Evolutionary conservation across 1,140 invertebrate species (phyloP).

Genomic region (Tigriopus japonicus): DNA sequence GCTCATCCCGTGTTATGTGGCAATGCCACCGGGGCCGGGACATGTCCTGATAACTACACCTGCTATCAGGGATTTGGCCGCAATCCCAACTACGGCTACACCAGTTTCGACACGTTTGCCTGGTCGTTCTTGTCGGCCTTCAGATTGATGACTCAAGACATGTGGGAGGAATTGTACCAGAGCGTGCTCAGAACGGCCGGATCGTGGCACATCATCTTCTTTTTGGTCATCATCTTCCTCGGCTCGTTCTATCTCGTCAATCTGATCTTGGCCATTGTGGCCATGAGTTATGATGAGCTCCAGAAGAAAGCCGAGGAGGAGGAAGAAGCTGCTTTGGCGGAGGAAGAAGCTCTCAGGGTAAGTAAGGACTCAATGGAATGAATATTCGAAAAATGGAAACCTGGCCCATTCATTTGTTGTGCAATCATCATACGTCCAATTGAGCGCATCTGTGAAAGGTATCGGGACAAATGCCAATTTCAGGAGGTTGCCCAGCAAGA

Average conservation of each 20-base stretch:
- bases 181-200: slow-evolving; percentile 72
- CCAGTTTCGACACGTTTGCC: slow-evolving; percentile 92
- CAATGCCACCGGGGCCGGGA: slow-evolving; percentile 69
- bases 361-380: neutral
- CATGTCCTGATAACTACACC: slow-evolving; percentile 60
- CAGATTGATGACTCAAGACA: slow-evolving; percentile 94
- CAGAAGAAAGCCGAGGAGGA: slow-evolving; percentile 96
- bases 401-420: too few relatives aligned
- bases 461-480: too few relatives aligned
- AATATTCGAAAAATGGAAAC: too few relatives aligned
- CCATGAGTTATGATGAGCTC: slow-evolving; percentile 96
- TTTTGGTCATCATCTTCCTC: slow-evolving; percentile 93
- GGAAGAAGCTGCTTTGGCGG: slow-evolving; percentile 49
- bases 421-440: too few relatives aligned
- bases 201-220: slow-evolving; percentile 92
- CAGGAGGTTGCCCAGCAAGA: too few relatives aligned
- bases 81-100: slow-evolving; percentile 93
- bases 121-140: slow-evolving; percentile 92
- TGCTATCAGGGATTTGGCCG: slow-evolving; percentile 67
- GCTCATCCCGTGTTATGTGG: slow-evolving; percentile 40
- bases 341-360: slow-evolving; percentile 63
- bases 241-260: slow-evolving; percentile 97
- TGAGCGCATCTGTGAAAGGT: too few relatives aligned
- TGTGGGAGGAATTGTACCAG: slow-evolving; percentile 95
- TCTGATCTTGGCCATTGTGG: slow-evolving; percentile 96